These are phyloP conservation scores for Drosophila mettleri DNA, from an alignment of 2,888 invertebrate genomes.

Conservation along the genomic window DNA sequence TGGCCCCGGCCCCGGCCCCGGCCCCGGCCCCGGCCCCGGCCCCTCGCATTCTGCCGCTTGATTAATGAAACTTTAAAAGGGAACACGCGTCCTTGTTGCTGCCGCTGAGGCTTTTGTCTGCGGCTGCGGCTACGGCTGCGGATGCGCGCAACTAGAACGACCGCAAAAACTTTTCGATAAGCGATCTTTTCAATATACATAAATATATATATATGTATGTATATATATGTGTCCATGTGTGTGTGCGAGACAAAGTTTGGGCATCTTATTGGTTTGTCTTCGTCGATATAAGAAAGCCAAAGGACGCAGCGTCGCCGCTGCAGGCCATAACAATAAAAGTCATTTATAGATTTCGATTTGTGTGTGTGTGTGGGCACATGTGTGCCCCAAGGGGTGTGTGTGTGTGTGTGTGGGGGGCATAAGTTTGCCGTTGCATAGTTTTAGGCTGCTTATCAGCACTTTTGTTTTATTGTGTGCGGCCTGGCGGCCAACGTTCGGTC, in stretches of 20 bases:
- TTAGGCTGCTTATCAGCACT: constrained; percentile 74
- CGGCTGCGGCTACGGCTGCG: constrained; percentile 38
- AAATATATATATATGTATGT: neutral
- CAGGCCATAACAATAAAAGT: constrained; percentile 80
- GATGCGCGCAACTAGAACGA: constrained; percentile 60
- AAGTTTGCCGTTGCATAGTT: constrained; percentile 73
- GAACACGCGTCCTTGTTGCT: constrained; percentile 55
- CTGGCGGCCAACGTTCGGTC: constrained; percentile 1
- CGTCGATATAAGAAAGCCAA: constrained; percentile 31
- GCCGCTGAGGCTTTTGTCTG: constrained; percentile 44
- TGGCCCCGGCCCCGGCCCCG: neutral
- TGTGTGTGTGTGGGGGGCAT: constrained; percentile 28
- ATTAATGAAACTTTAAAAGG: constrained; percentile 78
- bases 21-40: neutral
- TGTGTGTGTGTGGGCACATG: constrained; percentile 34
- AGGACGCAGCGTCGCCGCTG: constrained; percentile 44
- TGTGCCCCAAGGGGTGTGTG: constrained; percentile 31
- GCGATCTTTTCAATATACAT: constrained; percentile 61
- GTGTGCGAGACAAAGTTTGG: constrained; percentile 57
- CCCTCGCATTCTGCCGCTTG: constrained; percentile 40
- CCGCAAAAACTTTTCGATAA: constrained; percentile 74
- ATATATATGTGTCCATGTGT: constrained; percentile 13
- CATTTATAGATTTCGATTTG: constrained; percentile 81
- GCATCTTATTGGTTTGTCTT: constrained; percentile 61
- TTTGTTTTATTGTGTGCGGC: constrained; percentile 58